Base-by-base conservation (phyloP, 2,888 invertebrate species). In the Philereme vetulata region DNA sequence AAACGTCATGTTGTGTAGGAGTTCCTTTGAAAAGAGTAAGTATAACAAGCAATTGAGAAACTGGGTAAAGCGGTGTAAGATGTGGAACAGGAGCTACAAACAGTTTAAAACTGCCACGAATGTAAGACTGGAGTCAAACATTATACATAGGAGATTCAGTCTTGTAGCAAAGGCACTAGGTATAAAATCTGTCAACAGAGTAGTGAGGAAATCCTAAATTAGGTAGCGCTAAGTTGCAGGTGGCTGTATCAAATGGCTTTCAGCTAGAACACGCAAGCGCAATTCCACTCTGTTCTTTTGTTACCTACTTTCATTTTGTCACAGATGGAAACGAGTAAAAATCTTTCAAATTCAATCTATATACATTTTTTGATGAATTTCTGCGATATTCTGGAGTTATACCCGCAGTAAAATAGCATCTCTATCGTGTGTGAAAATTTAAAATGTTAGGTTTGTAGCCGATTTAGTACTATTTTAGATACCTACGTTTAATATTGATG, bases 201-300 rank as follows among this genome's bases (percentile, higher is more conserved):
- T 45, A 33, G n/a, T 21, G n/a, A 42, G 4, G 36, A 44, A n/a
- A 47, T 46, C 48, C 60, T 60, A 55, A 60, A 60, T 57, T 60
- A 60, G 53, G 44, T 51, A 44, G 53, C 21, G 51, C 55, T 61
- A 49, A 55, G 55, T 59, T 59, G 60, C 51, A 58, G 55, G 54
- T 57, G 60, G 42, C 52, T 56, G 55, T 46, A 51, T 5, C 53
- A 59, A 61, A 65, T 59, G 45, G 56, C 51, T 56, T 61, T 65
- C 53, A 56, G 54, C 55, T 46, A 44, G 51, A 51, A 47, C 49
- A 33, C 47, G 35, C 53, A 45, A 54, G 50, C 11, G 45, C 35
- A 36, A 11, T 10, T 46, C 32, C 7, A 36, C 34, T 47, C 21
- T 49, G 9, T 45, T n/a, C 10, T 55, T 51, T 42, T 38, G 34